phyloP scores from a whole-genome alignment of 2,797 vertebrate genomes.

The Dromococcyx pavoninus region DNA sequence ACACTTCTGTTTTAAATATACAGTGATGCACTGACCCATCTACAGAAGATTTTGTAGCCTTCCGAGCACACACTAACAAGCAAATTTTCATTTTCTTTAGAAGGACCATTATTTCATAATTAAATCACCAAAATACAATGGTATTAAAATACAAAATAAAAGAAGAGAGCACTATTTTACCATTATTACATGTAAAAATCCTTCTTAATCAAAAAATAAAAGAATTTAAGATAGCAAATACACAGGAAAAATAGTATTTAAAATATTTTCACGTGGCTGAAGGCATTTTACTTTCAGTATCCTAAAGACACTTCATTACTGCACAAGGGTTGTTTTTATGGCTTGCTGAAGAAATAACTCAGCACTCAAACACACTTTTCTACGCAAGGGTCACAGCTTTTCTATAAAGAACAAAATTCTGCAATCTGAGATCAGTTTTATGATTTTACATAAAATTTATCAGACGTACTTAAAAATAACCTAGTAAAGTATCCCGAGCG shows the following conservation, averaged over 20 bases:
- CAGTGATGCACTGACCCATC: background rate
- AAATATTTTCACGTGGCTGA: background rate
- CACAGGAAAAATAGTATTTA: background rate
- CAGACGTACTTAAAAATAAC: background rate
- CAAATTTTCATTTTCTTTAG: background rate
- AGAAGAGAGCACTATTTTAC: background rate
- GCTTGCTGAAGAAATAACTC: background rate
- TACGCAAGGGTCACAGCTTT: background rate
- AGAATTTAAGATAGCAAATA: background rate
- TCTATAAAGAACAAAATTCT: background rate
- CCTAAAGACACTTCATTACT: background rate
- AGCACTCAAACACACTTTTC: background rate
- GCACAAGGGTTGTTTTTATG: background rate
- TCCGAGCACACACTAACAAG: background rate
- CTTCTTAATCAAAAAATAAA: background rate
- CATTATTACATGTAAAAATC: background rate
- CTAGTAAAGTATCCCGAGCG: background rate
- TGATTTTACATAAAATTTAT: background rate
- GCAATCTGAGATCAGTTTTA: background rate
- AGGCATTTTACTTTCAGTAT: background rate
- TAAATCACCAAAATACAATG: background rate
- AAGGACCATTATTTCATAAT: background rate
- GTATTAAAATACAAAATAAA: background rate
- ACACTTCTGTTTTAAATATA: background rate
- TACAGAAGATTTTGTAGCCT: background rate